A percentile compares a stretch with the other conserved stretches of the same genome.
phyloP scores from a whole-genome alignment of 2,113 vertebrate species.

The Paramormyrops kingsleyae region DNA sequence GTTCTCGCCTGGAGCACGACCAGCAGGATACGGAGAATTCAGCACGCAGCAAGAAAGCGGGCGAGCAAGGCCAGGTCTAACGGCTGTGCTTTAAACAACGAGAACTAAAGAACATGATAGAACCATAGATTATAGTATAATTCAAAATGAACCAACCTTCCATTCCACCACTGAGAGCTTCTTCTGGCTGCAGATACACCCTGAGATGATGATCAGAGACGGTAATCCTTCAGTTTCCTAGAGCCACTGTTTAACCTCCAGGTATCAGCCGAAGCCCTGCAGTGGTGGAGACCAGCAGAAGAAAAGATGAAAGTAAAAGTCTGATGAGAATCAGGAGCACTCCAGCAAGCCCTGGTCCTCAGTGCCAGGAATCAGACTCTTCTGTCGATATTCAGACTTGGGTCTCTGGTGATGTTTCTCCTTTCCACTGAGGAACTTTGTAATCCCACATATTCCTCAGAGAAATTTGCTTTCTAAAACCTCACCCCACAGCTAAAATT shows the following conservation, averaged over 20 bases:
- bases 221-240: neutral
- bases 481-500: neutral
- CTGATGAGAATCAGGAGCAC: neutral
- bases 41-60: neutral
- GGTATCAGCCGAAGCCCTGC: neutral
- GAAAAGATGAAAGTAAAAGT: neutral
- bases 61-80: neutral
- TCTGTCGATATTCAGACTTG: neutral
- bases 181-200: neutral
- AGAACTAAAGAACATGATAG: neutral
- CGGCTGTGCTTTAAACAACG: neutral
- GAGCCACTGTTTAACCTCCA: neutral
- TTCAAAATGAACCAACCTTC: neutral
- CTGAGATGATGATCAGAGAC: neutral
- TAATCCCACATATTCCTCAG: neutral
- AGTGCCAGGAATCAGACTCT: neutral
- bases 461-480: neutral
- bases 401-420: neutral
- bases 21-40: neutral
- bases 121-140: neutral
- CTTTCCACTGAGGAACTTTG: neutral
- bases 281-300: neutral
- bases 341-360: neutral
- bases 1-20: neutral
- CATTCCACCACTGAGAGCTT: neutral